These are phyloP conservation scores for Acanthisitta chloris DNA, from an alignment of 2,113 vertebrate species.

Conservation along the genomic window DNA sequence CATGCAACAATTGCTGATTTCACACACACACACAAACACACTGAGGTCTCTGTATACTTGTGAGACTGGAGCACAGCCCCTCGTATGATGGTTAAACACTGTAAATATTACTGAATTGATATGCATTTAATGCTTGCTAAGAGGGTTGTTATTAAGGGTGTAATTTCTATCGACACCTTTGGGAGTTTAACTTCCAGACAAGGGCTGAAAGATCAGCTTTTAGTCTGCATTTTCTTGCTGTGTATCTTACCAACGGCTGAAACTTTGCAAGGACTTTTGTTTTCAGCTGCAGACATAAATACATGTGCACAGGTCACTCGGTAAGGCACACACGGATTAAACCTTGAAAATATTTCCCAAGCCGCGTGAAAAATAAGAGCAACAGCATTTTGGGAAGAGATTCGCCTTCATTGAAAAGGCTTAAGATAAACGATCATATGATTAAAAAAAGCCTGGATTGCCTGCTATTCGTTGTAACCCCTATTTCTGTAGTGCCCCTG, in stretches of 20 bases:
- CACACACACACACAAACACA: not conserved
- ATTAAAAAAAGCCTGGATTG: conserved; percentile 67
- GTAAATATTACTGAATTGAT: not conserved
- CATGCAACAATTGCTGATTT: not conserved
- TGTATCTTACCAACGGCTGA: not conserved
- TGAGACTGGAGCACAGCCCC: not conserved
- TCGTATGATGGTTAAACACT: not conserved
- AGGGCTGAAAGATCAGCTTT: not conserved
- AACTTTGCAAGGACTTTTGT: not conserved
- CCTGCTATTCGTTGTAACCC: conserved; percentile 67
- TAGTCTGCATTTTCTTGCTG: not conserved
- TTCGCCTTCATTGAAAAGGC: conserved; percentile 62
- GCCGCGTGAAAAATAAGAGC: not conserved
- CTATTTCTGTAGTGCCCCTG: conserved; percentile 68
- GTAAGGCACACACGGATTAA: not conserved
- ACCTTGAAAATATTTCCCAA: not conserved
- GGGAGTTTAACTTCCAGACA: not conserved
- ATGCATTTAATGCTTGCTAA: not conserved
- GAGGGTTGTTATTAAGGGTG: not conserved
- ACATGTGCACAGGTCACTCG: not conserved
- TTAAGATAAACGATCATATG: conserved; percentile 73
- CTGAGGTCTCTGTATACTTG: not conserved
- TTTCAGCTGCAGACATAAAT: not conserved
- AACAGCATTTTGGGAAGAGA: not conserved
- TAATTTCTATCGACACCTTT: not conserved